Evolutionary conservation across 2,888 invertebrate species (phyloP).

Genomic region (Eilema caniola): DNA sequence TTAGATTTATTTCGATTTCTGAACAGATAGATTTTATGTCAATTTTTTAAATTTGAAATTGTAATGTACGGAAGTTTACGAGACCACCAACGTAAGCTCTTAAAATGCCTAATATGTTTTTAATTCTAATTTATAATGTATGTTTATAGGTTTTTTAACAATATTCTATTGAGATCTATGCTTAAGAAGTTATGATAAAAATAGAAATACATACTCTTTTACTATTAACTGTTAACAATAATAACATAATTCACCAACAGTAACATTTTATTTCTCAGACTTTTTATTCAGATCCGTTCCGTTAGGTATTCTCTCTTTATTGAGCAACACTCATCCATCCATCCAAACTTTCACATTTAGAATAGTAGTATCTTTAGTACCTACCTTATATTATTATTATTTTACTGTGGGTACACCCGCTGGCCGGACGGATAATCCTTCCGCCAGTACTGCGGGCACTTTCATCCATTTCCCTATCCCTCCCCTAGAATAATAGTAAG

Average conservation of each 20-base stretch:
- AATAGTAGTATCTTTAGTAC: too few relatives aligned
- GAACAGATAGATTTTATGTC: slow-evolving; percentile 45
- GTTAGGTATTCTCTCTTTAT: background rate
- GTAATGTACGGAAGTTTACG: slow-evolving; percentile 25
- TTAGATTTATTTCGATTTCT: slow-evolving; percentile 64
- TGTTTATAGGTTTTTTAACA: slow-evolving; percentile 26
- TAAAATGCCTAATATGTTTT: slow-evolving; percentile 27
- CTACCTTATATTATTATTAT: too few relatives aligned
- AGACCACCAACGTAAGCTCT: slow-evolving; percentile 45
- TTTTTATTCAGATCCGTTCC: background rate
- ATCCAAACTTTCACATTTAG: too few relatives aligned
- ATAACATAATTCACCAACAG: background rate
- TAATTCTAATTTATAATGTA: slow-evolving; percentile 52
- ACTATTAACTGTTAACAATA: background rate
- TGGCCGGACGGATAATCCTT: too few relatives aligned
- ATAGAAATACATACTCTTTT: slow-evolving; percentile 1
- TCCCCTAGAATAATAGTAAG: too few relatives aligned
- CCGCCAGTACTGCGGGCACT: too few relatives aligned
- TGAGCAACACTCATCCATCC: background rate
- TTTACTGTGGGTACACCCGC: too few relatives aligned
- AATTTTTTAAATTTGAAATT: slow-evolving; percentile 29
- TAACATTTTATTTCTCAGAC: background rate
- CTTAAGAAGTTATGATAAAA: slow-evolving; percentile 4
- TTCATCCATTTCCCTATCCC: too few relatives aligned
- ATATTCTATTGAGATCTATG: slow-evolving; percentile 21